phyloP scores from a whole-genome alignment of 2,113 vertebrate species.

The Pluvialis apricaria region DNA sequence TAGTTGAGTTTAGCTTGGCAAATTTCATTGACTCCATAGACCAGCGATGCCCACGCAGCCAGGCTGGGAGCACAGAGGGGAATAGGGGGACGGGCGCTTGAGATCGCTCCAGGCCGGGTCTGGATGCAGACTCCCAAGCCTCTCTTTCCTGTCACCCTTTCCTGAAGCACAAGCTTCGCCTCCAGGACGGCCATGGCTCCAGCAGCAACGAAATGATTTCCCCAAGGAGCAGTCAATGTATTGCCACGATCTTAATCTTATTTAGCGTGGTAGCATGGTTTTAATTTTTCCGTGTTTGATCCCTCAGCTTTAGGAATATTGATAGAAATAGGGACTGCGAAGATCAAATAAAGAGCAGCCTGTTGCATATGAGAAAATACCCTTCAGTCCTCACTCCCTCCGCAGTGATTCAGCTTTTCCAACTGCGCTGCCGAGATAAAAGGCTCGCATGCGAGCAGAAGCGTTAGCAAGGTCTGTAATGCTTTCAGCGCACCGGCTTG shows the following conservation, averaged over 20 bases:
- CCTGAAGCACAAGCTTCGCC: neutral
- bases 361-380: neutral
- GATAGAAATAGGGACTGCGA: conserved; percentile 24
- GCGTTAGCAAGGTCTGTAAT: neutral
- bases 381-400: neutral
- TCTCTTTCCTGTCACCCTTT: neutral
- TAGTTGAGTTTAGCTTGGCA: neutral
- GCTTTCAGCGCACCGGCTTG: neutral
- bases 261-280: conserved; percentile 38
- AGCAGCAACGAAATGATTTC: conserved; percentile 15
- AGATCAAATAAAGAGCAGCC: conserved; percentile 38
- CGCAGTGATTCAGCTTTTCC: conserved; percentile 37
- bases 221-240: conserved; percentile 7
- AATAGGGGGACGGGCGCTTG: fast-evolving
- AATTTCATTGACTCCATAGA: neutral
- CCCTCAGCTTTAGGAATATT: neutral
- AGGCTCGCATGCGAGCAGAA: neutral
- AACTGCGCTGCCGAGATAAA: conserved; percentile 6
- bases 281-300: conserved; percentile 60
- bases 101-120: neutral
- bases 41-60: neutral
- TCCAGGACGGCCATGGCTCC: neutral
- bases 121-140: too few species aligned
- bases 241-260: conserved; percentile 47
- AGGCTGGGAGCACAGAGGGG: neutral